Evolutionary conservation across 1,140 invertebrate species (phyloP), one percentile per base, ranked within the genome.

Genomic region (Anoplolepis gracilipes): DNA sequence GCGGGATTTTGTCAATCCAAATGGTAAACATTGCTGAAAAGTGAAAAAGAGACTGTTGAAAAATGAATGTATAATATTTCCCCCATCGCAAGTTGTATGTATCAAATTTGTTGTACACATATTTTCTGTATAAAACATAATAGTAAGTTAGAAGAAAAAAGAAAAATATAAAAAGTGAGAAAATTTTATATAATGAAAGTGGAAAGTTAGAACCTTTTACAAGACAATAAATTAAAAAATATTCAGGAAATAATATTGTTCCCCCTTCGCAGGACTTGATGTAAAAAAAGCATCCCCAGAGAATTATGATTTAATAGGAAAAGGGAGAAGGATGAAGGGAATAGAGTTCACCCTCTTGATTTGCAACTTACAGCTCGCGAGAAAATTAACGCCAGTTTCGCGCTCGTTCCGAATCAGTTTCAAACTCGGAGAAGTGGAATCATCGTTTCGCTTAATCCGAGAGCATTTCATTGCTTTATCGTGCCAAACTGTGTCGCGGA

Each of bases 401-500:
- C 46, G 78, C 67, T 53, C 67, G 65, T 81, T 42, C 28, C 67
- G 53, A 53, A 82, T 73, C 78, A 72, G 53, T 72, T 81, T 81
- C 36, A 82, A 82, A 82, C 67, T 82, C 39, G 67, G 36, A 42
- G 55, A 82, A 82, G 78, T 59, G 78, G 67, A 82, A 82, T 82
- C 53, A 73, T 81, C 76, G n/a, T 70, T 42, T n/a, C 39, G 53
- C 19, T 28, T 72, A 82, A 82, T 82, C 67, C 78, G 65, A 69
- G 49, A 70, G 65, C 30, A 69, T 61, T 42, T 42, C 78, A 22
- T 59, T 73, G 78, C 53, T 59, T 73, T 59, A 59, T 59, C 65
- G 49, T n/a, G 36, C 19, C 62, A 13, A 72, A 57, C 30, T 28
- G 49, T 70, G 64, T 57, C 78, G 65, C 36, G 33, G 25, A 39